Conservation (phyloP, 2,888 invertebrate species). For the Troides aeacus region DNA sequence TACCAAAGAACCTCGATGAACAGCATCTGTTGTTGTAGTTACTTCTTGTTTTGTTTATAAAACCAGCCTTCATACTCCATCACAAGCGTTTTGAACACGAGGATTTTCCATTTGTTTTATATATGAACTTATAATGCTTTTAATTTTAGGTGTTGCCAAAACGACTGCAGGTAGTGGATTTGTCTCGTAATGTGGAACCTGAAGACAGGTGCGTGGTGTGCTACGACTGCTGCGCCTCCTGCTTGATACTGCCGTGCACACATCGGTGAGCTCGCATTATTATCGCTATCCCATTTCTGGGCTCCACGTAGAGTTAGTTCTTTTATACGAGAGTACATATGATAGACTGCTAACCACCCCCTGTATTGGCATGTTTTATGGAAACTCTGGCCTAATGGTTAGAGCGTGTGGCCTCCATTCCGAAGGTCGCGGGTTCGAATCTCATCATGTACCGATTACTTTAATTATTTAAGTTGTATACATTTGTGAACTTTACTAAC, state of each 20-base stretch:
- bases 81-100: not conserved
- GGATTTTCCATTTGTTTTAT: not conserved
- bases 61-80: not conserved
- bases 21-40: not conserved
- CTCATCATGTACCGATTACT: too few relatives aligned
- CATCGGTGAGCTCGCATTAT: constrained; percentile 82
- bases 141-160: constrained; percentile 85
- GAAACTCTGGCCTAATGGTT: too few relatives aligned
- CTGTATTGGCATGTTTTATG: not conserved
- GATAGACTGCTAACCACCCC: not conserved
- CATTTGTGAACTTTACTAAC: too few relatives aligned
- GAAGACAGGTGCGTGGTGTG: constrained; percentile 94
- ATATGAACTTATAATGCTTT: not conserved
- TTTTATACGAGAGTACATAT: not conserved
- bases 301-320: not conserved
- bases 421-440: too few relatives aligned
- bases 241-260: constrained; percentile 88
- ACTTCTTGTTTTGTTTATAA: not conserved
- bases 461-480: too few relatives aligned
- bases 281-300: not conserved
- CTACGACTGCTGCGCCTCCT: constrained; percentile 88
- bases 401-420: too few relatives aligned
- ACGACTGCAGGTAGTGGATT: constrained; percentile 86
- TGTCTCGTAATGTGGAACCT: constrained; percentile 85
- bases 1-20: not conserved